phyloP scores from a whole-genome alignment of 2,113 vertebrate species.

The Brevimyrus niger region DNA sequence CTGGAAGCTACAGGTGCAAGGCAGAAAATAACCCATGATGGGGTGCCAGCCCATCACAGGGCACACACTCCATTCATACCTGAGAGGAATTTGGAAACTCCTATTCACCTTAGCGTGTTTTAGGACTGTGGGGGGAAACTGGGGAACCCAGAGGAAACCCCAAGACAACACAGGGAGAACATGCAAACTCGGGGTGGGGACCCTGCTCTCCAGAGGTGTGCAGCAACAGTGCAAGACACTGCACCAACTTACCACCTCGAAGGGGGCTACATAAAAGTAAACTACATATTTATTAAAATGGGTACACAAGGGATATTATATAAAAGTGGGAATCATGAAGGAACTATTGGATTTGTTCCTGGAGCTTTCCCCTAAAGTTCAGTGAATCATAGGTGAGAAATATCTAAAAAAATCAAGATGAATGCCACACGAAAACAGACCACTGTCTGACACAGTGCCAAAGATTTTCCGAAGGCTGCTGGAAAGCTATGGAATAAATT shows the following conservation, averaged over 20 bases:
- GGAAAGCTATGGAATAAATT: not conserved
- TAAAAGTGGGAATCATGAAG: not conserved
- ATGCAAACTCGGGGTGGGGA: not conserved
- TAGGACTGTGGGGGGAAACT: not conserved
- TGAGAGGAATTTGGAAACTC: not conserved
- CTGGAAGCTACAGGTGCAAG: not conserved
- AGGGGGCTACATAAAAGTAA: not conserved
- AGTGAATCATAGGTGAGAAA: not conserved
- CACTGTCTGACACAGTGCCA: not conserved
- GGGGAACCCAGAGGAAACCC: not conserved
- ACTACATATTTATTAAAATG: not conserved
- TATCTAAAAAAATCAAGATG: not conserved
- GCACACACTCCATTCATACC: not conserved
- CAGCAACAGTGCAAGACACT: not conserved
- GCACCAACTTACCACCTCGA: not conserved
- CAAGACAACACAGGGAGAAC: not conserved
- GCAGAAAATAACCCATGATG: not conserved
- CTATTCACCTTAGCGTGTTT: not conserved
- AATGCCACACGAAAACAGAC: not conserved
- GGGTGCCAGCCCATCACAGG: not conserved
- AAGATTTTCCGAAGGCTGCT: not conserved
- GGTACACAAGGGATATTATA: not conserved
- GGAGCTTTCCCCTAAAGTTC: not conserved
- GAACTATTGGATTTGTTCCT: not conserved
- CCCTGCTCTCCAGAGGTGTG: not conserved